Base-by-base conservation (phyloP, 1,140 invertebrate genomes). In the Eupristina koningsbergeri region DNA sequence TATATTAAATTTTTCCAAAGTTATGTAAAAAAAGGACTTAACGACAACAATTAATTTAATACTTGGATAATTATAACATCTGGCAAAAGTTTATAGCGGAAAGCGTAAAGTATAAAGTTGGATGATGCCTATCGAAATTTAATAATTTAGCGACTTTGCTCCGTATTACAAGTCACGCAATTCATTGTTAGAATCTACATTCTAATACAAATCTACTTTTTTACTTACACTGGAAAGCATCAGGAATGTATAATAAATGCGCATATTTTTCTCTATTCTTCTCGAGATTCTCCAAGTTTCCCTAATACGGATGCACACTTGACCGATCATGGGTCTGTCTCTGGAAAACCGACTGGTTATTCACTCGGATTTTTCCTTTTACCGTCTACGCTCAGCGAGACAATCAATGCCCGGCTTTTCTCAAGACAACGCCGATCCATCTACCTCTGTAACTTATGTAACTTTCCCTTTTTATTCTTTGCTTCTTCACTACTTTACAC, bases 351-450 rank as follows among this genome's bases (percentile, higher is more conserved):
- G 13, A 64, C 61, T 47, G 61, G 26, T 61, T 45, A 79, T 64
- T 79, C 61, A 63, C 50, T 73, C 67, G 26, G 6, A 15, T 71
- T 80, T 80, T 80, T 80, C 79, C 41, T 80, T 80, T 80, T 80
- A 22, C 50, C 34, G 22, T 64, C 50, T 29, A 41, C 34, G 45
- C 36, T 19, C 19, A 8, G 22, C 19, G 41, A 19, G 0, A 7
- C 67, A 36, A 71, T 71, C 67, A 71, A 71, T 71, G 67, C 5
- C 17, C 67, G 36, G 34, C n/a, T n/a, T 61, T 61, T 61, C 58
- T 61, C 26, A 22, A 6, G 26, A n/a, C 8, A 2, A 17, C 47
- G 6, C 47, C 47, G 47, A n/a, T n/a, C 13, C 8, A 50, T 50
- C 47, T 50, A 50, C 17, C 47, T 17, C 8, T 50, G 13, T 50